Evolutionary conservation across 2,113 vertebrate genomes (phyloP), one percentile per base, ranked within the genome.

Genomic region (Bostrychus sinensis): DNA sequence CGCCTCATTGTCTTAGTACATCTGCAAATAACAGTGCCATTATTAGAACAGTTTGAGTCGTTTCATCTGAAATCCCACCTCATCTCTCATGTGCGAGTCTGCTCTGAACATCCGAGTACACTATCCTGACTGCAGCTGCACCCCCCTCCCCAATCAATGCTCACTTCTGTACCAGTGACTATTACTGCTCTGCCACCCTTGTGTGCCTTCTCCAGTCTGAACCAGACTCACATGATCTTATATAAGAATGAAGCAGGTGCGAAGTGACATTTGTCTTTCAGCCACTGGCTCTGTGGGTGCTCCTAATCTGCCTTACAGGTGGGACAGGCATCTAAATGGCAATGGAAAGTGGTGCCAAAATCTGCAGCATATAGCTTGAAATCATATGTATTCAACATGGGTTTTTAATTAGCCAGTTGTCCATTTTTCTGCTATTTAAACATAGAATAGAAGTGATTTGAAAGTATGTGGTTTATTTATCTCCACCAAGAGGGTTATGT

Each of bases 191-290:
- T 60, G 34, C 75, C 62, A 70, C 17, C 55, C 66, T 20, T 56
- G 43, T 66, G 54, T 39, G 54, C 10, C 20, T 10, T 72, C 48
- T 77, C 34, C 54, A 36, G 53, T 61, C 67, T 16, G 32, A 42
- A 75, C 53, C 72, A 2, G 56, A 14, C 70, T 62, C 58, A 34
- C 30, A 53, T 62, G 66, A 30, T 70, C 54, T 76, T 76, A 56
- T 60, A 53, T 80, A 78, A 76, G 67, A 59, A 41, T 23, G 41
- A 65, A 59, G 70, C 78, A 81, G 75, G 72, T 79, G 83, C 60
- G 23, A 60, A 1, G 53, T 70, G 66, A 69, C 74, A 59, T 72
- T 58, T 56, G 62, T 80, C 34, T 57, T 64, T 80, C 41, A 32
- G 62, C 26, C 22, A 22, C 36, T 34, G 25, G 3, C 53, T 63